Conservation (phyloP, 2,888 invertebrate genomes). For the Protodeltote pygarga region DNA sequence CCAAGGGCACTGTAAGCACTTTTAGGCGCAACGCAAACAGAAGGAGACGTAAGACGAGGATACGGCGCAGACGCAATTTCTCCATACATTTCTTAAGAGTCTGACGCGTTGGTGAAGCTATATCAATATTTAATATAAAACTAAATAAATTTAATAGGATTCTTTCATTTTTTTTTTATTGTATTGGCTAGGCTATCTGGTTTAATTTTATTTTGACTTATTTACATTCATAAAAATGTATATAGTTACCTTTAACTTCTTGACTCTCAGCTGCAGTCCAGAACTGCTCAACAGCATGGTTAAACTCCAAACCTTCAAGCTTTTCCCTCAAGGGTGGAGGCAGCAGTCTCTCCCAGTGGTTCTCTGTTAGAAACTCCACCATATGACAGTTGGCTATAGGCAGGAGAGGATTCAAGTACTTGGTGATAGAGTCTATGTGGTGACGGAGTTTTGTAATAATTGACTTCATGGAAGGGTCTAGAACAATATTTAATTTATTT, state of each 20-base stretch:
- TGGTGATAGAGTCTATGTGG: conserved; percentile 81
- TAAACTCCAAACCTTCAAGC: conserved; percentile 73
- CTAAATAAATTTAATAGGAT: too few species aligned
- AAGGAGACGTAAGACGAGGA: too few species aligned
- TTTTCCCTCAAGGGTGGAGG: conserved; percentile 84
- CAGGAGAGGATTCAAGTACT: conserved; percentile 87
- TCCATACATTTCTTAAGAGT: too few species aligned
- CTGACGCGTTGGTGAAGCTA: too few species aligned
- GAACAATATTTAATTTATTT: neutral
- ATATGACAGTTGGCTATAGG: conserved; percentile 92
- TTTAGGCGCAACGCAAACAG: too few species aligned
- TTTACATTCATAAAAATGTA: conserved; percentile 9
- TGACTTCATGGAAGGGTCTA: conserved; percentile 54
- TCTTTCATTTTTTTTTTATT: too few species aligned
- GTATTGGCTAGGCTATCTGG: too few species aligned
- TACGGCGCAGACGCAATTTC: too few species aligned
- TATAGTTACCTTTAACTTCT: conserved; percentile 15
- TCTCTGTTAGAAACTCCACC: conserved; percentile 88
- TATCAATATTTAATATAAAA: too few species aligned
- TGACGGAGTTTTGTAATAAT: conserved; percentile 56
- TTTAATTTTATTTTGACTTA: too few species aligned
- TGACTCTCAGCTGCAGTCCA: conserved; percentile 65
- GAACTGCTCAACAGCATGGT: conserved; percentile 80
- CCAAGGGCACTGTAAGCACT: too few species aligned
- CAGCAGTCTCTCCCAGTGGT: conserved; percentile 88